Evolutionary conservation across 2,113 vertebrate genomes (phyloP).

Genomic region (Puntigrus tetrazona): DNA sequence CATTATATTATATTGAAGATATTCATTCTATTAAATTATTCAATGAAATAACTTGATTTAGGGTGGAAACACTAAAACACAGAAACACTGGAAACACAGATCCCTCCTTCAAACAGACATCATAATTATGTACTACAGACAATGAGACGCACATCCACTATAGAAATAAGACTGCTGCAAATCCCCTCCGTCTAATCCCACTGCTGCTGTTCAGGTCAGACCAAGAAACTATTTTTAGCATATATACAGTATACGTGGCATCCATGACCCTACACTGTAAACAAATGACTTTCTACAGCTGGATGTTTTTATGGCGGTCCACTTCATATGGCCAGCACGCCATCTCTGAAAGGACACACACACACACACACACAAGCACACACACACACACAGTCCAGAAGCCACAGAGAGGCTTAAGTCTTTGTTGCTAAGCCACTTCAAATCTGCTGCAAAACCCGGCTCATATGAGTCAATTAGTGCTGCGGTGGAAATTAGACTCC

Average conservation of each 20-base stretch:
- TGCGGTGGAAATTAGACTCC: conserved; percentile 15
- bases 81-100: too few species aligned
- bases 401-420: conserved; percentile 9
- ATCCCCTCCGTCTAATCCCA: background rate
- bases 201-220: background rate
- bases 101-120: too few species aligned
- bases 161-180: background rate
- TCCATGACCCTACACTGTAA: background rate
- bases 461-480: conserved; percentile 46
- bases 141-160: background rate
- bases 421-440: conserved; percentile 42
- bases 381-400: background rate
- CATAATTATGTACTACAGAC: background rate
- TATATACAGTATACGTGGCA: background rate
- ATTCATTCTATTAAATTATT: too few species aligned
- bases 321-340: conserved; percentile 4
- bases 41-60: too few species aligned
- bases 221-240: background rate
- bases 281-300: background rate
- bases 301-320: background rate
- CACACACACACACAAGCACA: background rate
- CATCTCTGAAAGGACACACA: background rate
- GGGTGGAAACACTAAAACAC: background rate
- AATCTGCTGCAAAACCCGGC: conserved; percentile 33
- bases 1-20: too few species aligned